phyloP scores from a whole-genome alignment of 2,888 invertebrate species.

The Leucoptera coffeella region DNA sequence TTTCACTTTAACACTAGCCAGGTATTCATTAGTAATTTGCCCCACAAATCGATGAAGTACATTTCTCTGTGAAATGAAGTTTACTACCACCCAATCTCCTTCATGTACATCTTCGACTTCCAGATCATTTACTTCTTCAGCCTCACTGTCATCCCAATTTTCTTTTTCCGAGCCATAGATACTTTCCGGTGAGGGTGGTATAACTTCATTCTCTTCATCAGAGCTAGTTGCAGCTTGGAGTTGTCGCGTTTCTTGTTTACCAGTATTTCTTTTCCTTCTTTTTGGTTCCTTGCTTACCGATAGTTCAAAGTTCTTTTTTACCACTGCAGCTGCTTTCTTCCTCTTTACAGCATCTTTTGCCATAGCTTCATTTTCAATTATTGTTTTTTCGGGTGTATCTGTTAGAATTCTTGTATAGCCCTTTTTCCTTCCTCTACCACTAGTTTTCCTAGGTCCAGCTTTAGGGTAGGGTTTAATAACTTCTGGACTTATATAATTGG shows the following conservation, averaged over 20 bases:
- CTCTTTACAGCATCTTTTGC: slow-evolving; percentile 3
- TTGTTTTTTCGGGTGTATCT: slow-evolving; percentile 9
- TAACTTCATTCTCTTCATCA: background rate
- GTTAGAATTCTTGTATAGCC: slow-evolving; percentile 8
- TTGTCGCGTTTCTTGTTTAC: no score
- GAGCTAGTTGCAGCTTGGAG: no score
- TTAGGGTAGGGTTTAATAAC: slow-evolving; percentile 9
- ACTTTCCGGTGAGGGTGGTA: no score
- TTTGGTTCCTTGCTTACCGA: background rate
- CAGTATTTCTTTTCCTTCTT: no score
- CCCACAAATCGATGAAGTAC: slow-evolving; percentile 1
- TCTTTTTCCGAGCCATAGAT: no score
- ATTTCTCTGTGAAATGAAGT: slow-evolving; percentile 1
- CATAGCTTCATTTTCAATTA: slow-evolving; percentile 5
- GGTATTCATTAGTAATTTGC: slow-evolving; percentile 7
- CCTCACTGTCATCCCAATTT: background rate
- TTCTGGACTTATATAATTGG: slow-evolving; percentile 6
- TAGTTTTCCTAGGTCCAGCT: slow-evolving; percentile 8
- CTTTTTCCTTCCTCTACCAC: slow-evolving; percentile 8
- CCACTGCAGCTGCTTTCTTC: slow-evolving; percentile 1
- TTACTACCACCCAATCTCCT: slow-evolving; percentile 2
- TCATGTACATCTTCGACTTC: background rate
- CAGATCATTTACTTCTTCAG: slow-evolving; percentile 1
- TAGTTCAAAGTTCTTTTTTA: slow-evolving; percentile 4
- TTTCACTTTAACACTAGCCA: slow-evolving; percentile 9